Base-by-base conservation (phyloP, 2,888 invertebrate species). In the Pyrrhia umbra region DNA sequence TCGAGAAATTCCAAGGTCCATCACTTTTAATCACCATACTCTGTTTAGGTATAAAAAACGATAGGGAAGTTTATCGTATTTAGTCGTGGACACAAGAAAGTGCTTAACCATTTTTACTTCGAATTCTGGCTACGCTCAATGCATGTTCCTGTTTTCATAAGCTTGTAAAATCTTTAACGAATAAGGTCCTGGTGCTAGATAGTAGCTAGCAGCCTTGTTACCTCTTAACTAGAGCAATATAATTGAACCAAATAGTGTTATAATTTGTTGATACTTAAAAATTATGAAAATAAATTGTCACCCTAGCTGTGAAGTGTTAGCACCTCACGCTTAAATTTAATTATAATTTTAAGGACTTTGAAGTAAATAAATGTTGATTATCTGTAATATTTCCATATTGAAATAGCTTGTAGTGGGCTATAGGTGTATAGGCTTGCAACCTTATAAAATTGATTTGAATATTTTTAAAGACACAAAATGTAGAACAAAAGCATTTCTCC, bases 151-250 rank as follows among this genome's bases (percentile, higher is more conserved):
- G 46, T 27, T 39, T 39, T 46, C 13, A 18, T 27, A 18, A 9
- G 49, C 71, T 30, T 54, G 34, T 42, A 45, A 46, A 25, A 18
- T 49, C 10, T 51, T 10, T 20, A 40, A 16, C 39, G 8, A 15
- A 0, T 30, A 39, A 30, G 69, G 68, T 75, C 70, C n/a, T 50
- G 75, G 75, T 69, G 75, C 70, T 72, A 72, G 75, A 55, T 6
- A 5, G 6, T 16, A 51, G 57, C 75, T 72, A 72, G 71, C 75
- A 69, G 51, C 64, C 50, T 64, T 64, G 64, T 30, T 40, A 75
- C 71, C 75, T 55, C 37, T n/a, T 58, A 18, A 20, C 21, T 63
- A 70, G 45, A 67, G 63, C 71, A 70, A 70, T 51, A 18, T 34
- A 4, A 67, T 37, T 70, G 46, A 52, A 70, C 13, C 40, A 63